Conservation (phyloP, 2,113 vertebrate species). For the Isichthys henryi region DNA sequence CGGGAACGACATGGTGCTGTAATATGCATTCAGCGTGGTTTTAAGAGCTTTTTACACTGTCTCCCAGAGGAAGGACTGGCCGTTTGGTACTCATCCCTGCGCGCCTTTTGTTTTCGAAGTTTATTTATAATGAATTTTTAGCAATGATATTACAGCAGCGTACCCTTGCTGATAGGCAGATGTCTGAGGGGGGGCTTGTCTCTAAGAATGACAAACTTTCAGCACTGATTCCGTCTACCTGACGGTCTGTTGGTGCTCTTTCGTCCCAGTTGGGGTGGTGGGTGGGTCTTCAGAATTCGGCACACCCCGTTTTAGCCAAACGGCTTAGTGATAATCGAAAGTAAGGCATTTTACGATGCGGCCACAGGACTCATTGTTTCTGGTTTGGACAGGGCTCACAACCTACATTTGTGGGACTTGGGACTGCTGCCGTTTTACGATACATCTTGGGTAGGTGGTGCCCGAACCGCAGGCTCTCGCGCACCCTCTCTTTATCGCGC, state of each 20-base stretch:
- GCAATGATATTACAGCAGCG: conserved; percentile 40
- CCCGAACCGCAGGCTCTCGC: neutral
- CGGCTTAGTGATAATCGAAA: neutral
- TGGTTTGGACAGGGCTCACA: conserved; percentile 21
- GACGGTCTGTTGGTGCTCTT: neutral
- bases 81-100: conserved; percentile 28
- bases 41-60: conserved; percentile 21
- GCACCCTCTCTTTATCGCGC: conserved; percentile 50
- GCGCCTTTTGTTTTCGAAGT: conserved; percentile 12
- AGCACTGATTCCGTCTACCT: conserved; percentile 16
- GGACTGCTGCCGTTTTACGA: conserved; percentile 15
- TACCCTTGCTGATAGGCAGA: conserved; percentile 51
- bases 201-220: conserved; percentile 48
- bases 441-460: neutral
- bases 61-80: conserved; percentile 1
- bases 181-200: conserved; percentile 31
- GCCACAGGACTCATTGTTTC: conserved; percentile 45
- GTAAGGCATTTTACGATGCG: neutral
- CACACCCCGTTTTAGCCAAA: neutral
- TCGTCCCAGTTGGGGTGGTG: conserved; percentile 27
- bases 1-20: conserved; percentile 50
- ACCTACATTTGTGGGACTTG: conserved; percentile 7
- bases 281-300: conserved; percentile 2
- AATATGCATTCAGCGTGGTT: conserved; percentile 36
- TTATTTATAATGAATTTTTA: conserved; percentile 13